Conservation (phyloP, 2,888 invertebrate genomes). For the Meteorus cinctellus region DNA sequence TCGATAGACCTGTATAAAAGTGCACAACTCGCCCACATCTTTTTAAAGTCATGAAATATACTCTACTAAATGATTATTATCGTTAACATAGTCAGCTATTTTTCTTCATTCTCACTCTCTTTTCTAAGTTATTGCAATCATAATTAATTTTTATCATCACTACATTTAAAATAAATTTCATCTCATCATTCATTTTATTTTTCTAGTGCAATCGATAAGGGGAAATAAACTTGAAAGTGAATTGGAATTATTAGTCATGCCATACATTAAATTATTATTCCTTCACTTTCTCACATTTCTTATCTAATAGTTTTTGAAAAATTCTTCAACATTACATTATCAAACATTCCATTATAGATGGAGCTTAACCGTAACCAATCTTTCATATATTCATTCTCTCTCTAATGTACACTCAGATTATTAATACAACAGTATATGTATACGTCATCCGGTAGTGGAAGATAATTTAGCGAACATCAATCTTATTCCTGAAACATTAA, state of each 20-base stretch:
- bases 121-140: too few relatives aligned
- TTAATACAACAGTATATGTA: background rate
- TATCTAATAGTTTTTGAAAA: background rate
- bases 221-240: background rate
- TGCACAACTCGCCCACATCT: constrained; percentile 30
- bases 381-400: background rate
- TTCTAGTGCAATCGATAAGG: background rate
- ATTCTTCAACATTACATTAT: background rate
- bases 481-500: background rate
- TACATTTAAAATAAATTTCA: too few relatives aligned
- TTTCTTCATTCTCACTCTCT: too few relatives aligned
- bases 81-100: too few relatives aligned
- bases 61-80: background rate
- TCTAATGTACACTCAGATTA: background rate
- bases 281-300: constrained; percentile 10
- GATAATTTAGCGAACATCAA: constrained; percentile 8
- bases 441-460: background rate
- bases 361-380: background rate
- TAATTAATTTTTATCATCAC: too few relatives aligned
- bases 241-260: background rate
- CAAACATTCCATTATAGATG: background rate
- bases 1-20: constrained; percentile 44
- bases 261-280: constrained; percentile 6
- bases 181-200: too few relatives aligned
- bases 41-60: background rate